Conservation (phyloP, 2,888 invertebrate genomes). For the Protodeltote pygarga region DNA sequence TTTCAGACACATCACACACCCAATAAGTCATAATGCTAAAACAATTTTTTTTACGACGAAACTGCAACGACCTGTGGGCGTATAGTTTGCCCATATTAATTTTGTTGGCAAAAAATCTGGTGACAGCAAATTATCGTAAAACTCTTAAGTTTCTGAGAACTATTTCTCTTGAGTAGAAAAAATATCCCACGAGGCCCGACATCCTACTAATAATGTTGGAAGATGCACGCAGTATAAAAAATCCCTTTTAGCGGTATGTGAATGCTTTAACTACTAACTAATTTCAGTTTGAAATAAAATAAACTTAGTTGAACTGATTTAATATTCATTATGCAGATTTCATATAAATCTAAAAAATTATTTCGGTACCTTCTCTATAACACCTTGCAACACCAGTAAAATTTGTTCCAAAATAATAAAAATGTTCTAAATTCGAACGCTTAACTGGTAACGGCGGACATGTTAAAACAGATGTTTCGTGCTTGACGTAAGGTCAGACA, state of each 20-base stretch:
- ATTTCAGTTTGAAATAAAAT: too few species aligned
- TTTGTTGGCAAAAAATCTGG: constrained; percentile 51
- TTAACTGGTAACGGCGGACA: constrained; percentile 79
- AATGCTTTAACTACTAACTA: too few species aligned
- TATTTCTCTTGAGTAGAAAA: constrained; percentile 29
- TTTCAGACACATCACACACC: background rate
- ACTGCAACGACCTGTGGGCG: constrained; percentile 45
- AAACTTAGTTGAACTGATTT: background rate
- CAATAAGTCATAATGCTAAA: constrained; percentile 19
- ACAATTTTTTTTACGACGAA: constrained; percentile 31
- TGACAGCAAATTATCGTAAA: constrained; percentile 52
- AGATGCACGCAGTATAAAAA: too few species aligned
- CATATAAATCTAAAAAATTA: background rate
- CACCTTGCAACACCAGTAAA: constrained; percentile 14
- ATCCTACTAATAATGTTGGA: constrained; percentile 4
- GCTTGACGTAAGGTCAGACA: constrained; percentile 83
- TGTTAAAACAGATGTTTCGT: constrained; percentile 85
- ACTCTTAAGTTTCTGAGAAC: constrained; percentile 48
- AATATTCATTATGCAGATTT: background rate
- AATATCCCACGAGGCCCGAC: constrained; percentile 14
- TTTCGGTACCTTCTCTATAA: too few species aligned
- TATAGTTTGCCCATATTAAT: constrained; percentile 53
- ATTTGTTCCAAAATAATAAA: constrained; percentile 20
- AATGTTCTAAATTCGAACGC: constrained; percentile 61
- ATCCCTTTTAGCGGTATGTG: too few species aligned